phyloP scores from a whole-genome alignment of 2,888 invertebrate species.

The Minunthozetes semirufus region DNA sequence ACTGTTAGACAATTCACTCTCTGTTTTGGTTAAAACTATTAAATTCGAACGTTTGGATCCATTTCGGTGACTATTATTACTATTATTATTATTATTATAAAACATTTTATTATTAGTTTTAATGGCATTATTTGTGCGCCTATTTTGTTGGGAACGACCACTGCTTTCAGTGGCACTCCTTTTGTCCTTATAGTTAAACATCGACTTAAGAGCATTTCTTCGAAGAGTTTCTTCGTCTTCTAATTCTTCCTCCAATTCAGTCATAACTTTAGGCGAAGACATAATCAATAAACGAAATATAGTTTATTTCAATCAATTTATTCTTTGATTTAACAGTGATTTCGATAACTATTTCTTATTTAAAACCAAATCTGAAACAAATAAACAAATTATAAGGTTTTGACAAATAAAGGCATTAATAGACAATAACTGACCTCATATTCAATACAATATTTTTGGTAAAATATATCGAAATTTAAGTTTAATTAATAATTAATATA shows the following conservation, averaged over 20 bases:
- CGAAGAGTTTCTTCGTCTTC: background rate
- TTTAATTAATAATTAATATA: background rate
- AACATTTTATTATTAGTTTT: background rate
- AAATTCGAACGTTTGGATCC: background rate
- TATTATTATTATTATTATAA: background rate
- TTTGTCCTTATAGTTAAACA: background rate
- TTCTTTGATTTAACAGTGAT: too few species aligned
- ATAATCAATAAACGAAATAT: background rate
- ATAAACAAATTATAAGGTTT: too few species aligned
- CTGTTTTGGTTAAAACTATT: background rate
- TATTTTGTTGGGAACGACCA: background rate
- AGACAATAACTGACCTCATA: too few species aligned
- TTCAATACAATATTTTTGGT: too few species aligned
- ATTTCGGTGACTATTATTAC: background rate
- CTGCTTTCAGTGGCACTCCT: background rate
- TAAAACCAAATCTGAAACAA: too few species aligned
- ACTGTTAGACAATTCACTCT: background rate
- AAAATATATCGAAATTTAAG: background rate
- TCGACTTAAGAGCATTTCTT: background rate
- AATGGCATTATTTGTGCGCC: slow-evolving; percentile 4
- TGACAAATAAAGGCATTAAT: too few species aligned
- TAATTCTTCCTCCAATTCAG: background rate
- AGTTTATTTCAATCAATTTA: too few species aligned
- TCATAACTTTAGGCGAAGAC: background rate
- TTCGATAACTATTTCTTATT: too few species aligned